Evolutionary conservation across 2,888 invertebrate species (phyloP).

Genomic region (Carpatolechia fugitivella): DNA sequence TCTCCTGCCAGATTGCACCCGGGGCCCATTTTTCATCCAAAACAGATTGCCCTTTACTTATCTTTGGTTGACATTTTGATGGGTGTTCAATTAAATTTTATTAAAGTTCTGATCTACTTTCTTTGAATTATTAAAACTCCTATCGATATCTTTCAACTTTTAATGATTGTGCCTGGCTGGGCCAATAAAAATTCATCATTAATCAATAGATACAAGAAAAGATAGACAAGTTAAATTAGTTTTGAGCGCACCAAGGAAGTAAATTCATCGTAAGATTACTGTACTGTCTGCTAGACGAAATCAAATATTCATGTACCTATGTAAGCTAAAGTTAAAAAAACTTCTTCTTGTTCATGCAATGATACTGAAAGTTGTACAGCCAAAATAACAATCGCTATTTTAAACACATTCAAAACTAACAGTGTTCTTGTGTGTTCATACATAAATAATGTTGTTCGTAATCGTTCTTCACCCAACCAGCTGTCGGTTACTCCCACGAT

Average conservation of each 20-base stretch:
- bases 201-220: constrained; percentile 29
- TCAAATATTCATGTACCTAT: too few species aligned
- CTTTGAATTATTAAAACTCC: constrained; percentile 28
- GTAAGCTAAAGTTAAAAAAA: too few species aligned
- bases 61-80: constrained; percentile 41
- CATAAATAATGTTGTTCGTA: too few species aligned
- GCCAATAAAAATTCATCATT: constrained; percentile 45
- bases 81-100: constrained; percentile 45
- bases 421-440: too few species aligned
- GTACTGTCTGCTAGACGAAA: too few species aligned
- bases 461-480: background rate
- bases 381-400: too few species aligned
- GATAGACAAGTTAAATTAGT: background rate
- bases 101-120: constrained; percentile 39
- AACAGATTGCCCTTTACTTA: constrained; percentile 42
- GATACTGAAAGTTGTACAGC: too few species aligned
- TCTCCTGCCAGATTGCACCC: constrained; percentile 16
- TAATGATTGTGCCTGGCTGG: constrained; percentile 32
- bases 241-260: background rate
- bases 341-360: too few species aligned
- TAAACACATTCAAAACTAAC: too few species aligned
- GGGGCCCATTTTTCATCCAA: constrained; percentile 19
- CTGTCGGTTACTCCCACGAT: constrained; percentile 9
- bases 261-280: too few species aligned
- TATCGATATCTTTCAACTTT: constrained; percentile 19